Percentiles rank a stretch among this genome's conserved stretches.
phyloP scores from a whole-genome alignment of 2,888 invertebrate species.

The Willowsia nigromaculata region DNA sequence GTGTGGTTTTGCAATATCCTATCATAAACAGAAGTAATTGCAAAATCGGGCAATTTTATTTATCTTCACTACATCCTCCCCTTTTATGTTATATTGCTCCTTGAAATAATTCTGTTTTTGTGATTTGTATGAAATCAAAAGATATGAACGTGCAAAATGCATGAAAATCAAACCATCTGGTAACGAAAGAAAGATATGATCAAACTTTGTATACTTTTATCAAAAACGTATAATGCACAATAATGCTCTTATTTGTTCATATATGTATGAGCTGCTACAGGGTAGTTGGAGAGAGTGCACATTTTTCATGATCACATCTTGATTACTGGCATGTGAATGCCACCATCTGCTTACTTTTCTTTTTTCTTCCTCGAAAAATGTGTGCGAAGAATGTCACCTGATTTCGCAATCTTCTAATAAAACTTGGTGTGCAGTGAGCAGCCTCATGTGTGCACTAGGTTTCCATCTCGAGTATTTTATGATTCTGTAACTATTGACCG shows the following conservation, averaged over 20 bases:
- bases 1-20: not conserved
- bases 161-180: not conserved
- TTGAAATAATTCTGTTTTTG: not conserved
- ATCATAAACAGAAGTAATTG: not conserved
- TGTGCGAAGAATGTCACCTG: not conserved
- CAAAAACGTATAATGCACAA: not conserved
- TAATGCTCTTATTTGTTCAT: not conserved
- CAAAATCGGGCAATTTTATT: not conserved
- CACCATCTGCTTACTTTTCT: slow-evolving; percentile 22
- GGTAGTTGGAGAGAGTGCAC: not conserved
- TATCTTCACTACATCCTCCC: not conserved
- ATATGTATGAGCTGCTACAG: not conserved
- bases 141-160: not conserved
- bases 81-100: not conserved
- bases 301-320: slow-evolving; percentile 5
- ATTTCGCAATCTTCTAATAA: not conserved
- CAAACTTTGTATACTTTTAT: not conserved
- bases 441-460: not conserved
- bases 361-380: not conserved
- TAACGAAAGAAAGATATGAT: not conserved
- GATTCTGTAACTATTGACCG: not conserved
- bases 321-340: slow-evolving; percentile 10
- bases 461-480: not conserved
- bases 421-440: not conserved
- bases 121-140: not conserved